Evolutionary conservation across 2,113 vertebrate species (phyloP).

Genomic region (Salvelinus fontinalis): DNA sequence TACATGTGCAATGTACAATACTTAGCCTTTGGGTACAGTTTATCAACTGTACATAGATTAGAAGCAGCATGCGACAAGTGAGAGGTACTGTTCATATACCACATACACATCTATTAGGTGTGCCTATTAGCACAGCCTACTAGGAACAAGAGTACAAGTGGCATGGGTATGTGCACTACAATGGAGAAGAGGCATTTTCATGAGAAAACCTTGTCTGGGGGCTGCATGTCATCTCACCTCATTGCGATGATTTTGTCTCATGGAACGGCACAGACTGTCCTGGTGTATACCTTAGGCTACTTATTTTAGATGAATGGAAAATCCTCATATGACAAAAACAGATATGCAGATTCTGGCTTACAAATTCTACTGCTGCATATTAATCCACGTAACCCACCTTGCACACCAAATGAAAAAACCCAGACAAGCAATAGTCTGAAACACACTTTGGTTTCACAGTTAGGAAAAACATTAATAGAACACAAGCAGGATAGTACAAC

Average conservation of each 20-base stretch:
- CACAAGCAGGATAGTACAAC: neutral
- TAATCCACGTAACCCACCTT: no score
- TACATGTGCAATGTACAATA: neutral
- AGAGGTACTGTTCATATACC: neutral
- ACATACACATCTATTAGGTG: neutral
- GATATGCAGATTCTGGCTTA: no score
- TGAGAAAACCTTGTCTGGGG: neutral
- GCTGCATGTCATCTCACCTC: no score
- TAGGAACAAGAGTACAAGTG: neutral
- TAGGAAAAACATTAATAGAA: constrained; percentile 23
- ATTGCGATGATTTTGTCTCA: no score
- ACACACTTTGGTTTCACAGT: constrained; percentile 15
- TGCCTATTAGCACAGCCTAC: neutral
- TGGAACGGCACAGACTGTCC: no score
- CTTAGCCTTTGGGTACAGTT: neutral
- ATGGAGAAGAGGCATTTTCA: neutral
- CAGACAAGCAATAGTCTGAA: neutral
- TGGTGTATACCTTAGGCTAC: neutral
- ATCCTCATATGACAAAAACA: neutral
- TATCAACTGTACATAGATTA: neutral
- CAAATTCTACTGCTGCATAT: no score
- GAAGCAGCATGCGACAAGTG: neutral
- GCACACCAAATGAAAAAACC: no score
- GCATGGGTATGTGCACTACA: neutral
- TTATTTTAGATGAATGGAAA: neutral